phyloP scores from a whole-genome alignment of 1,140 invertebrate genomes.

The Ooceraea biroi region DNA sequence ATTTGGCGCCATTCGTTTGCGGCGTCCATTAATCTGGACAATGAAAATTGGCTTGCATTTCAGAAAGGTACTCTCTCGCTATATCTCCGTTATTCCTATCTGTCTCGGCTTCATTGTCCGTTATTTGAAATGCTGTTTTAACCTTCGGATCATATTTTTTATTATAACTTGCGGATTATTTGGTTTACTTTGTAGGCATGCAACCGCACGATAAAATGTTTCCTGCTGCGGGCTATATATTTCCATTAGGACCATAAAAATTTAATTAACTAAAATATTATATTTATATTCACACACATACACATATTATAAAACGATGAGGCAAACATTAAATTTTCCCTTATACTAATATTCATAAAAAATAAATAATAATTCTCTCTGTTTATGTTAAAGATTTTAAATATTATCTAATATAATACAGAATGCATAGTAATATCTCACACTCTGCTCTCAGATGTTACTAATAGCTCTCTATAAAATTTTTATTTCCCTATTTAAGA shows the following conservation, averaged over 20 bases:
- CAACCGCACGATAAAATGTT: conserved; percentile 26
- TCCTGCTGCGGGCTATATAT: conserved; percentile 8
- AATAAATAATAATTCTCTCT: not conserved
- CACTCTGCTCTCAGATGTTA: not conserved
- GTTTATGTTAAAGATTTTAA: not conserved
- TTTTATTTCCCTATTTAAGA: not conserved
- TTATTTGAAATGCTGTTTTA: conserved; percentile 70
- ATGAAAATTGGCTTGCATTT: conserved; percentile 82
- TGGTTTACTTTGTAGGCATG: conserved; percentile 42
- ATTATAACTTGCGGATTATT: conserved; percentile 51
- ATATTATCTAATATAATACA: conserved; percentile 2
- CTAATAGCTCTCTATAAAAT: conserved; percentile 1
- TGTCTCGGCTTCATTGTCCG: conserved; percentile 55
- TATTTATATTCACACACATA: not conserved
- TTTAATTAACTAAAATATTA: conserved; percentile 42
- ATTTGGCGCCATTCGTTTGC: conserved; percentile 77
- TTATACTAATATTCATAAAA: not conserved
- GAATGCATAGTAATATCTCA: not conserved
- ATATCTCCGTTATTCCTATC: conserved; percentile 45
- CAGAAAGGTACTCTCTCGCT: conserved; percentile 69
- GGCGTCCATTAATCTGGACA: conserved; percentile 79
- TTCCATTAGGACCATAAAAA: conserved; percentile 35
- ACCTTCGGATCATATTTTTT: conserved; percentile 63
- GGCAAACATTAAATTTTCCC: conserved; percentile 19
- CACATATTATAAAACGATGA: not conserved